Evolutionary conservation across 2,888 invertebrate species (phyloP), one percentile per base, ranked within the genome.

Genomic region (Meliscaeva auricollis): DNA sequence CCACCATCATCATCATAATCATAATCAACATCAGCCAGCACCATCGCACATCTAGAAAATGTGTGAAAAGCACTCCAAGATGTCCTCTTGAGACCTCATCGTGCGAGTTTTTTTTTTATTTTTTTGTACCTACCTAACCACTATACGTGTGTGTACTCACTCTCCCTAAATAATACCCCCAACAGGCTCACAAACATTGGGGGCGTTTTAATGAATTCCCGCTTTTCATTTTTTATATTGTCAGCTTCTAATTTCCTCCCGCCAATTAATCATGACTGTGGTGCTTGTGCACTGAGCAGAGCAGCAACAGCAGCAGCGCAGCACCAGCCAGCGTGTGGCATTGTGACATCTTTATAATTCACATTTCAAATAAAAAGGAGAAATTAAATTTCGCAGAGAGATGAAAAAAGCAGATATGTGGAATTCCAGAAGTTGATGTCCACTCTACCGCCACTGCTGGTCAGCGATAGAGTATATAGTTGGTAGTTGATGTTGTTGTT

Each of bases 41-140:
- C 58, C 58, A 58, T 9, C 35, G 32, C 32, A 32, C 5, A 9
- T 76, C 81, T 85, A 85, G 85, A 81, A 66, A 13, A 85, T 85
- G 85, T 85, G 81, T 85, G 85, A 85, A 85, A 85, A 85, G 85
- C 85, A 85, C 85, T 85, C 77, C 46, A 85, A 81, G 73, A 77
- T 85, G 85, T 85, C 85, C 81, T 85, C 85, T 85, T 81, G 73
- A 85, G 73, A 48, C 66, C 73, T 62, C 9, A 35, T 77, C 85
- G 32, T 54, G 62, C 30, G 9, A 41, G 44, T 58, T 68, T 62
- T 38, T 38, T 26, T 26, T 41, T 46, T 32, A 46, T 30, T 8
- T 11, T 5, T 22, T 9, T 38, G 38, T 38, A 13, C 11, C 38
- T 9, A 38, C 38, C 26, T 26, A 3, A 26, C 26, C 26, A 26